phyloP scores from a whole-genome alignment of 2,888 invertebrate species.

The Ethmia dodecea region DNA sequence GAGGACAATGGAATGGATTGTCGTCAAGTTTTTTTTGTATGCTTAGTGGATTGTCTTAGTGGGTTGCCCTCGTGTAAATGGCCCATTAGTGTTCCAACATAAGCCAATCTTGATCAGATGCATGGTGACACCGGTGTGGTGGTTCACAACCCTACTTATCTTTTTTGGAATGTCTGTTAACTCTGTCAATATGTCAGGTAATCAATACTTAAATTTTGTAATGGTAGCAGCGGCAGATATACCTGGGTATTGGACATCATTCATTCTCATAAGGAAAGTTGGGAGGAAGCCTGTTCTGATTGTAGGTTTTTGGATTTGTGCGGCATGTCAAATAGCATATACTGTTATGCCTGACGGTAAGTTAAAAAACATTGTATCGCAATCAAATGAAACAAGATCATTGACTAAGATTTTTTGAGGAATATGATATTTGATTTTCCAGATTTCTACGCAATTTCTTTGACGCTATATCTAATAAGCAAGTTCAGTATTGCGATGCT shows the following conservation, averaged over 20 bases:
- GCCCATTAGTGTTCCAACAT: no score
- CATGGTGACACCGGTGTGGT: constrained; percentile 69
- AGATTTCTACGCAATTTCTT: constrained; percentile 31
- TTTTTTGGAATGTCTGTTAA: constrained; percentile 83
- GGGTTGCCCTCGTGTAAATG: no score
- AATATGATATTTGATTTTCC: constrained; percentile 6
- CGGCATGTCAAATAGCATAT: constrained; percentile 73
- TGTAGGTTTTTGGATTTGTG: constrained; percentile 76
- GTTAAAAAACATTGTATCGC: no score
- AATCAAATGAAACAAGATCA: no score
- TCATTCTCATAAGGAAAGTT: constrained; percentile 72
- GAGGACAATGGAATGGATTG: no score
- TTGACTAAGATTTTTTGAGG: not conserved
- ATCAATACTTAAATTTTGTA: constrained; percentile 80
- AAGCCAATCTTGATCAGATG: constrained; percentile 36
- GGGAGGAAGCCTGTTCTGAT: constrained; percentile 78
- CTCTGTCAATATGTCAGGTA: constrained; percentile 79
- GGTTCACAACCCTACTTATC: constrained; percentile 81
- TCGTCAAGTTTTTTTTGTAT: no score
- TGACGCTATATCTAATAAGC: constrained; percentile 75
- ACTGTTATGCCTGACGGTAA: constrained; percentile 71
- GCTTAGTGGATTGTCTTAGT: no score
- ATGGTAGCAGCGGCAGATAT: constrained; percentile 79
- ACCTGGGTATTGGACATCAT: constrained; percentile 80
- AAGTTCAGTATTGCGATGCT: constrained; percentile 79